Evolutionary conservation across 2,113 vertebrate genomes (phyloP).

Genomic region (Pedionomus torquatus): DNA sequence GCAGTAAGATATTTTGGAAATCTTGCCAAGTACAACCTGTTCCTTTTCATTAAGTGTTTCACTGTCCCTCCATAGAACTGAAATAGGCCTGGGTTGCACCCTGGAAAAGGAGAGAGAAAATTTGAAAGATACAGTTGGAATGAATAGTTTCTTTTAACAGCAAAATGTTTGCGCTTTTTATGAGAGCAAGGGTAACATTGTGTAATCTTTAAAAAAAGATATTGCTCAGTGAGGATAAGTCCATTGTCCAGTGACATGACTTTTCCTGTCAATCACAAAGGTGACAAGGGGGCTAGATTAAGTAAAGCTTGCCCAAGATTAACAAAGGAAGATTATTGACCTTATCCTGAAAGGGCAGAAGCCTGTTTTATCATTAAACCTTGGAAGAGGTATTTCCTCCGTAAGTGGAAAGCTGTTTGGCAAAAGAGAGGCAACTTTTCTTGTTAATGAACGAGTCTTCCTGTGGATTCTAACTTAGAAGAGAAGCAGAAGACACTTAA

Average conservation of each 20-base stretch:
- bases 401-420: constrained; percentile 27
- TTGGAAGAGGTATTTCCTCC: constrained; percentile 63
- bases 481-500: not conserved
- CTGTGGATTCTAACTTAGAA: not conserved
- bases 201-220: constrained; percentile 47
- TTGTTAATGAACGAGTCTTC: not conserved
- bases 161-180: constrained; percentile 43
- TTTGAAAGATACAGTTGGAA: constrained; percentile 37
- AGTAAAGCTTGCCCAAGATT: constrained; percentile 84
- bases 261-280: constrained; percentile 73
- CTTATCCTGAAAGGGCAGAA: constrained; percentile 77
- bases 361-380: constrained; percentile 77
- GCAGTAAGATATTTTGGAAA: not conserved
- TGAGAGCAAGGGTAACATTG: constrained; percentile 52
- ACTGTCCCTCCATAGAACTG: not conserved
- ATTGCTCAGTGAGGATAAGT: constrained; percentile 52
- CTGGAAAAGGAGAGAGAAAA: not conserved
- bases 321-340: constrained; percentile 83
- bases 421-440: not conserved
- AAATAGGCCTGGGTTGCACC: not conserved
- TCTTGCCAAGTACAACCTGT: not conserved
- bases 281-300: constrained; percentile 80
- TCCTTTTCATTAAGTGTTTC: constrained; percentile 7
- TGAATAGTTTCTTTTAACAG: constrained; percentile 5
- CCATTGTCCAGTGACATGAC: constrained; percentile 61